Conservation (phyloP, 2,113 vertebrate genomes). For the Passer domesticus region DNA sequence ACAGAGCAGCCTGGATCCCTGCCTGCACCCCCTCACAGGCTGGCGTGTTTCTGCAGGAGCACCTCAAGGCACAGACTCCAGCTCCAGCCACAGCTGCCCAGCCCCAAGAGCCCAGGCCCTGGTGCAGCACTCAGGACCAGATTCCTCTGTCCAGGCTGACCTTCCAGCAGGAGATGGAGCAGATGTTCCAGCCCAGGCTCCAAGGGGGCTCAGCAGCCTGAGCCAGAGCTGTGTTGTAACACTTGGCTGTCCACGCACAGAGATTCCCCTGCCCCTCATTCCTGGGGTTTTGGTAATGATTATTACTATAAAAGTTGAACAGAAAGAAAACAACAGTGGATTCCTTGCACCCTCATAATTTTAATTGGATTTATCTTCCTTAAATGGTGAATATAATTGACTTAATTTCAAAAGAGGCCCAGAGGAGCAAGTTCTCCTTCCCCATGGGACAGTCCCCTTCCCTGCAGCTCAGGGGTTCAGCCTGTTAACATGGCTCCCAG, state of each 20-base stretch:
- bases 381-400: not conserved
- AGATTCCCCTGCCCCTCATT: slow-evolving; percentile 4
- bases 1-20: fast-evolving
- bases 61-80: fast-evolving
- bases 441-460: not conserved
- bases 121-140: not conserved
- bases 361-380: not conserved
- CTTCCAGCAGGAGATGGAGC: not conserved
- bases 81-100: not conserved
- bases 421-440: not conserved
- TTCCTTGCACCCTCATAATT: not conserved
- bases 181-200: slow-evolving; percentile 28
- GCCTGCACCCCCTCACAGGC: not conserved
- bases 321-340: not conserved
- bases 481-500: not conserved
- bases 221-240: slow-evolving; percentile 1
- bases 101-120: not conserved
- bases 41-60: not conserved
- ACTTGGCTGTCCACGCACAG: not conserved
- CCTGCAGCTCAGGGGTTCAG: not conserved
- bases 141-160: not conserved
- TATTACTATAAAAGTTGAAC: not conserved
- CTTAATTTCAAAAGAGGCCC: not conserved
- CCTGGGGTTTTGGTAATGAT: not conserved
- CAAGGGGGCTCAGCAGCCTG: not conserved